phyloP scores from a whole-genome alignment of 64 coral and sea anemone species.

The Astreopora myriophthalma region DNA sequence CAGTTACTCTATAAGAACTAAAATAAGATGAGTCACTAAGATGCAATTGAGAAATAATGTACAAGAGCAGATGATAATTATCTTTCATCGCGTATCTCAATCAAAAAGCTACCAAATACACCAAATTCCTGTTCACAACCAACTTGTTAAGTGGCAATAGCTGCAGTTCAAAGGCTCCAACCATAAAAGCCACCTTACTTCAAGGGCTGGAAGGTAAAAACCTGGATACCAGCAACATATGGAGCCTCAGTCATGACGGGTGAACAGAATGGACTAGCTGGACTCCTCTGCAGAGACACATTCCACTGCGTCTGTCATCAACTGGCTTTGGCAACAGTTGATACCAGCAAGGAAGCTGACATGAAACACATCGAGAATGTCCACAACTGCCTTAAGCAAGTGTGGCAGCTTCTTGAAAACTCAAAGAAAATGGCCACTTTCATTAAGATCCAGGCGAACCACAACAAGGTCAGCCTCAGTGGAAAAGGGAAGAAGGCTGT shows the following conservation, averaged over 20 bases:
- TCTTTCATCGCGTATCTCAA: conserved; percentile 9
- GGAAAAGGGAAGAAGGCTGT: neutral
- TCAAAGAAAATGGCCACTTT: conserved; percentile 29
- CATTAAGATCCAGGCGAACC: conserved; percentile 6
- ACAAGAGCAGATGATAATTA: conserved; percentile 25
- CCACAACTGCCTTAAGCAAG: conserved; percentile 2
- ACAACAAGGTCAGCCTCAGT: neutral
- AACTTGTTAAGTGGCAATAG: conserved; percentile 14
- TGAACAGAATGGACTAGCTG: conserved; percentile 26
- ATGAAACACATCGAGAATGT: neutral
- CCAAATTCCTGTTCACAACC: conserved; percentile 38
- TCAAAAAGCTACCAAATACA: conserved; percentile 2
- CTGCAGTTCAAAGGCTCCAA: conserved; percentile 27
- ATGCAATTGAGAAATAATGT: too few species aligned
- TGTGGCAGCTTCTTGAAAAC: conserved; percentile 36
- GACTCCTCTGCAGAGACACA: neutral
- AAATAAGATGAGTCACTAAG: too few species aligned
- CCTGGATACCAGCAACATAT: conserved; percentile 19
- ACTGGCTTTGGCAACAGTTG: conserved; percentile 37
- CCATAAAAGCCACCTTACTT: neutral
- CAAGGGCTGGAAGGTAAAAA: neutral
- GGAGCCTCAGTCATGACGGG: conserved; percentile 13
- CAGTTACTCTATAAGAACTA: too few species aligned
- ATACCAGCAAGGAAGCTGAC: neutral
- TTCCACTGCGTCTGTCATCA: conserved; percentile 23